Conservation (phyloP, 1,140 invertebrate species). For the Brachionus asplanchnoidis region DNA sequence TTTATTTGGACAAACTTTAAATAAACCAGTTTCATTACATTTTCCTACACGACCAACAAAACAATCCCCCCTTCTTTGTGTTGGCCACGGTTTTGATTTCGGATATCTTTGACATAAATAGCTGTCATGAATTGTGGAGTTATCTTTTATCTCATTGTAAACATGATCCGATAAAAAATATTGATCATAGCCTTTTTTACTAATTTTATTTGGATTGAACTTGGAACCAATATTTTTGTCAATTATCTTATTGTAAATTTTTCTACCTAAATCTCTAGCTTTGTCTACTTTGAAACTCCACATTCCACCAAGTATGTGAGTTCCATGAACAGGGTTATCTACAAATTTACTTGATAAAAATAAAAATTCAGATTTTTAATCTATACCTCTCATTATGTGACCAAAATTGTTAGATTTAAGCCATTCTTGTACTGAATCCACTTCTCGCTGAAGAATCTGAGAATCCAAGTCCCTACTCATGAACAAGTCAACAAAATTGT, state of each 20-base stretch:
- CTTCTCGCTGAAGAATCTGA: background rate
- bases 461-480: constrained; percentile 29
- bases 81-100: constrained; percentile 5
- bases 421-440: constrained; percentile 17
- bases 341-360: background rate
- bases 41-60: background rate
- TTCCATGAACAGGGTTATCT: background rate
- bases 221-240: background rate
- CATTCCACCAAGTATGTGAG: constrained; percentile 22
- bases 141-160: background rate
- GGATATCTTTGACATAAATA: background rate
- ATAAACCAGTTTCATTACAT: background rate
- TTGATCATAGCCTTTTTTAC: background rate
- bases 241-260: background rate
- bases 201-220: background rate
- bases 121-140: constrained; percentile 14
- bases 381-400: background rate
- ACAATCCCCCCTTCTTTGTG: background rate
- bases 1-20: background rate
- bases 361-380: background rate
- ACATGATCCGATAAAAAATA: constrained; percentile 30
- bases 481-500: background rate
- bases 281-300: constrained; percentile 15
- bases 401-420: background rate
- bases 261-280: background rate